Evolutionary conservation across 1,140 invertebrate species (phyloP), one percentile per base, ranked within the genome.

Genomic region (Drosophila lini): DNA sequence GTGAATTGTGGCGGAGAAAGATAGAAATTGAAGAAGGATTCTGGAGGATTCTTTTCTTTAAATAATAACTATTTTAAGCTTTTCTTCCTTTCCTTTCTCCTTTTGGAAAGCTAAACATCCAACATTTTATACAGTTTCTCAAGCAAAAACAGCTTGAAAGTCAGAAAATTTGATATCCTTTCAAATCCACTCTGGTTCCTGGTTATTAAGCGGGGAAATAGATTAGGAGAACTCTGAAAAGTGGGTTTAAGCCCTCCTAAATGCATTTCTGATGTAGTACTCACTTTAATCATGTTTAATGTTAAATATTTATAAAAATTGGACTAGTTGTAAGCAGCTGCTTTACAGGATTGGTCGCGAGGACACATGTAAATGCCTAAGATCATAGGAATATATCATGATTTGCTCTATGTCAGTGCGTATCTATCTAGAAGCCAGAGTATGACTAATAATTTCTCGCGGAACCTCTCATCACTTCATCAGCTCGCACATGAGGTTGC

Each of bases 401-500:
- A 68, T 75, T 53, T 52, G 61, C 68, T 70, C 65, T 62, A 53
- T 58, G 32, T 60, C 64, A 41, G 58, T 80, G 78, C 63, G 38
- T 53, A 40, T 50, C 64, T 58, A 77, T 76, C 82, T 85, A 85
- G 75, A 85, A 85, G 82, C 82, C 62, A 53, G 52, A 38, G 58
- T 61, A 76, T 52, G 57, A 64, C 81, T 86, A 84, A 47, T 55
- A 73, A 76, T 42, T 41, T 44, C 32, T 57, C 74, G 47, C 28
- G 31, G 58, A 34, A n/a, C 44, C 4, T 7, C 36, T 8, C 11
- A 11, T 83, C 50, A 92, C 69, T 92, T 92, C 91, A 92, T 91
- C 15, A 92, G 55, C 70, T 92, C 91, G 16, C 79, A 60, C 91
- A 92, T 92, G 6, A 92, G 75, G 55, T 94, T 93, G 47, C 96